Evolutionary conservation across 2,797 vertebrate species (phyloP).

Genomic region (Oryzias dopingdopingensis): DNA sequence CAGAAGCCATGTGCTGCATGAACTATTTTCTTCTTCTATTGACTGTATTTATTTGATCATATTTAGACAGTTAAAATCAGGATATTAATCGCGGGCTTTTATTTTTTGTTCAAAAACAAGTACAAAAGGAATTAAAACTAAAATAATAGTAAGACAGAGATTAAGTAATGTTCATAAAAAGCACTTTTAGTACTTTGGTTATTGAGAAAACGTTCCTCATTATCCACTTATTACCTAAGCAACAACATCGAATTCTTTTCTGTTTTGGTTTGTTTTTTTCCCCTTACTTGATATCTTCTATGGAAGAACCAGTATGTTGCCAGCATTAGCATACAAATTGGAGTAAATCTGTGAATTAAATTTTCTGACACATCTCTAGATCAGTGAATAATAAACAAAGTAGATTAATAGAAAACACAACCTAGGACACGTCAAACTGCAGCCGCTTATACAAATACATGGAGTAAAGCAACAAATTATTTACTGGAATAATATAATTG

Average conservation of each 20-base stretch:
- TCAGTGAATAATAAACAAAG: constrained; percentile 20
- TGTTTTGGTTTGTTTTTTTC: background rate
- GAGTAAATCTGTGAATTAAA: constrained; percentile 15
- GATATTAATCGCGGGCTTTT: no score
- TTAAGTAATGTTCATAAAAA: no score
- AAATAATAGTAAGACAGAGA: no score
- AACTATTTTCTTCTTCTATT: background rate
- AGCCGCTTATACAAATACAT: constrained; percentile 6
- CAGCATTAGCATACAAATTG: constrained; percentile 23
- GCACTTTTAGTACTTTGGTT: background rate
- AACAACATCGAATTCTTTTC: background rate
- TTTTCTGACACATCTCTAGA: constrained; percentile 17
- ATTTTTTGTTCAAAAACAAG: no score
- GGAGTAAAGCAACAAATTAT: constrained; percentile 38
- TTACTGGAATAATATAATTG: constrained; percentile 42
- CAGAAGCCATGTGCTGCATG: background rate
- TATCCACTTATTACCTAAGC: background rate
- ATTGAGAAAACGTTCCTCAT: background rate
- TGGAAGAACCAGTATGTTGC: constrained; percentile 2
- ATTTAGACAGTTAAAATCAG: no score
- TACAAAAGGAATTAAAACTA: no score
- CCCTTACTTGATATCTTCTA: no score
- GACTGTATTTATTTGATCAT: no score
- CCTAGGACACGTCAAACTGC: constrained; percentile 3
- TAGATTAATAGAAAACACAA: constrained; percentile 19